Base-by-base conservation (phyloP, 2,797 vertebrate genomes). In the Microctenopoma lineatum region DNA sequence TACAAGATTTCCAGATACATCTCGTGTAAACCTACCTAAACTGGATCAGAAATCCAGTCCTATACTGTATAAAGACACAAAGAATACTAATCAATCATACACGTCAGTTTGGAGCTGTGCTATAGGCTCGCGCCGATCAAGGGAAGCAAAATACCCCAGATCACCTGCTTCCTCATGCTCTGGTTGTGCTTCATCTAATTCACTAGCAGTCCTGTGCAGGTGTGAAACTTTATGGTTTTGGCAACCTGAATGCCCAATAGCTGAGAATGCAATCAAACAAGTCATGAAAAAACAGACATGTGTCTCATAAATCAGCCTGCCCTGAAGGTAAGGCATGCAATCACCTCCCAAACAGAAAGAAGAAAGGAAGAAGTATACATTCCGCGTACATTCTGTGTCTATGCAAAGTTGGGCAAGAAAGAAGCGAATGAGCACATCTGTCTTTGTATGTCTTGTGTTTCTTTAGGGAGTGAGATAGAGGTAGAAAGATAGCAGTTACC, bases 251-350 rank as follows among this genome's bases (percentile, higher is more conserved):
- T 74, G 70, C 66, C 74, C 9, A 29, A 90, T 87, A 80, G 78
- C 82, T 73, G 80, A 91, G 89, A 93, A 94, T 93, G 91, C 89
- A 87, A 94, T 93, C 92, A 90, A 89, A 93, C 88, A 80, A 91
- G 90, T 94, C 91, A 79, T 90, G 93, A 91, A 89, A 91, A 92
- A 93, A 91, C 90, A 86, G 83, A 81, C 85, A 85, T 79, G 80
- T 69, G 72, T 85, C 84, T 88, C 84, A 84, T 93, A 93, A 94
- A 93, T 93, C 90, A 91, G 60, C 38, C 65, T 63, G 41, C 80
- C 81, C 85, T 78, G 78, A 79, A 88, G 87, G 79, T 73, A 75
- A 80, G 59, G 80, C 82, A 80, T 76, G 79, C 77, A 80, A 84
- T 75, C 81, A 77, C 26, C 29, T 75, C 53, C 61, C 45, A 76